A percentile compares a stretch with the other conserved stretches of the same genome.
phyloP scores from a whole-genome alignment of 2,888 invertebrate species.

The Drosophila sordidula region DNA sequence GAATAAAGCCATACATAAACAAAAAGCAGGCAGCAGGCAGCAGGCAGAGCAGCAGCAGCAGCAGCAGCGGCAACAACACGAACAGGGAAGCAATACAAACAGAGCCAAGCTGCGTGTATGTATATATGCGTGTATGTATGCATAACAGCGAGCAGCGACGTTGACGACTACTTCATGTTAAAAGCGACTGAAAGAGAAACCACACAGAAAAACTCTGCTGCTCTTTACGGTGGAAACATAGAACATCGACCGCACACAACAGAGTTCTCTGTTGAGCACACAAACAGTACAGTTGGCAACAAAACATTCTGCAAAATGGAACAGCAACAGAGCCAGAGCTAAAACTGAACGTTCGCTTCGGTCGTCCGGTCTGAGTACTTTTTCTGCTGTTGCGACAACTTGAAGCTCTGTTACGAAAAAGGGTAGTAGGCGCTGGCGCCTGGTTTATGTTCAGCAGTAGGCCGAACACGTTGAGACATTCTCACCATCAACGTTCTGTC shows the following conservation, averaged over 20 bases:
- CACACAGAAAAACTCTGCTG: conserved; percentile 44
- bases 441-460: conserved; percentile 18
- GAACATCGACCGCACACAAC: conserved; percentile 51
- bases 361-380: conserved; percentile 38
- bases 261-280: conserved; percentile 41
- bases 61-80: conserved; percentile 30
- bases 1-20: conserved; percentile 79
- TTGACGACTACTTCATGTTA: conserved; percentile 48
- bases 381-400: conserved; percentile 36
- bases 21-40: conserved; percentile 42
- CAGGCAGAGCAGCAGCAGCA: conserved; percentile 27
- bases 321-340: conserved; percentile 48
- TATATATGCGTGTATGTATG: conserved; percentile 25
- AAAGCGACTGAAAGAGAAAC: conserved; percentile 49
- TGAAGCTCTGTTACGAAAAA: conserved; percentile 50
- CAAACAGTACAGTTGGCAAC: conserved; percentile 81
- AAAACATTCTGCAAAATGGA: conserved; percentile 76
- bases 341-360: conserved; percentile 34
- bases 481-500: conserved; percentile 9
- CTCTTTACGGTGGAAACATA: conserved; percentile 60
- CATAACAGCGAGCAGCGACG: conserved; percentile 28
- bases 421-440: conserved; percentile 39
- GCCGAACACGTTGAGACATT: conserved; percentile 24
- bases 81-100: conserved; percentile 48
- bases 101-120: conserved; percentile 8